These are phyloP conservation scores for Anagyrus pseudococci DNA, from an alignment of 2,888 invertebrate species.

Conservation along the genomic window DNA sequence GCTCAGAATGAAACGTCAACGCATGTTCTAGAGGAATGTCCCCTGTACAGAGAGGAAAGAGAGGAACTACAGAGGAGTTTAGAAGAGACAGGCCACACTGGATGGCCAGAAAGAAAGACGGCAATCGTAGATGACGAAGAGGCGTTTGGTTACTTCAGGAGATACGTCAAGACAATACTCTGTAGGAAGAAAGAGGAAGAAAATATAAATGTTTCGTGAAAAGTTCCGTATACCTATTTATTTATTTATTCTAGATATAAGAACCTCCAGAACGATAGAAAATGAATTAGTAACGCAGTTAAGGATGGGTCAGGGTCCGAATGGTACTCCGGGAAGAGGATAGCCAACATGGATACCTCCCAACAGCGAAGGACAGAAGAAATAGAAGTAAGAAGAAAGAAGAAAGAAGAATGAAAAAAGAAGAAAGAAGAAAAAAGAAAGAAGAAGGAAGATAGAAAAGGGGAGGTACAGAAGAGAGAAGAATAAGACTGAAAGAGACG, in stretches of 20 bases:
- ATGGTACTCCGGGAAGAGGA: too few species aligned
- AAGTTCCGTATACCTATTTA: too few species aligned
- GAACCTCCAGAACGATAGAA: too few species aligned
- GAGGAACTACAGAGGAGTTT: neutral
- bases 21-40: neutral
- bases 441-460: neutral
- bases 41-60: neutral
- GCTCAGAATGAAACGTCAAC: neutral
- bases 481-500: neutral
- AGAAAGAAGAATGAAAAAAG: neutral
- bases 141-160: too few species aligned
- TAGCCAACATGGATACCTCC: too few species aligned
- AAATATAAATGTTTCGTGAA: neutral
- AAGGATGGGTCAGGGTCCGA: too few species aligned
- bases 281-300: too few species aligned
- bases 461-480: too few species aligned
- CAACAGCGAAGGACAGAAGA: neutral
- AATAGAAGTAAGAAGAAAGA: neutral
- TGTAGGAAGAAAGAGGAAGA: too few species aligned
- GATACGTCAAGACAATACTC: too few species aligned
- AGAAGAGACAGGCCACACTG: too few species aligned
- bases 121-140: neutral
- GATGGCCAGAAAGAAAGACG: neutral
- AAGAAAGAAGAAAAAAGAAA: neutral
- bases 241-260: too few species aligned